Evolutionary conservation across 2,113 vertebrate species (phyloP).

Genomic region (Ahaetulla prasina): DNA sequence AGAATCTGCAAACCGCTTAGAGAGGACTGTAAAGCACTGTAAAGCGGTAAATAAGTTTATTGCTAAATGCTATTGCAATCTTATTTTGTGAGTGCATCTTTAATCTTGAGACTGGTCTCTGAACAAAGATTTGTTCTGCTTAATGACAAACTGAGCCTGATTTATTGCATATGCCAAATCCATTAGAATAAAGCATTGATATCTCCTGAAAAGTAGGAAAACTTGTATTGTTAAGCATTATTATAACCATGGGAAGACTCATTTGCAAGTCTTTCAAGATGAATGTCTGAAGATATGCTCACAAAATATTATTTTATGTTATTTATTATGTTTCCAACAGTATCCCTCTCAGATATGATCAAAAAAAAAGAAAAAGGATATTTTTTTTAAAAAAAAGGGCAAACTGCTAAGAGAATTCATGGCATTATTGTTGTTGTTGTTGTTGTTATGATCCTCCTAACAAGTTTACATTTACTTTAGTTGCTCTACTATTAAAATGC

Average conservation of each 20-base stretch:
- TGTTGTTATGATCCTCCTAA: not conserved
- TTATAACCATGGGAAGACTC: not conserved
- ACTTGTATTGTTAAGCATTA: not conserved
- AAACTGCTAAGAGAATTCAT: not conserved
- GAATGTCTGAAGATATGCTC: not conserved
- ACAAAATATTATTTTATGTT: not conserved
- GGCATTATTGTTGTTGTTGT: not conserved
- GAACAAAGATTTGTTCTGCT: not conserved
- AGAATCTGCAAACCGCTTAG: no score
- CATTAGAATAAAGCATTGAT: not conserved
- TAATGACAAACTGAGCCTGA: not conserved
- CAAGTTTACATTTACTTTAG: not conserved
- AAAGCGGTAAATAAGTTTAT: no score
- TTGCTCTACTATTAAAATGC: not conserved
- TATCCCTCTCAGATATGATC: not conserved
- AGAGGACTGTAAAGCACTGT: no score
- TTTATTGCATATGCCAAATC: not conserved
- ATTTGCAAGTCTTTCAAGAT: not conserved
- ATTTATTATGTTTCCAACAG: not conserved
- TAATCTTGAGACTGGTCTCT: not conserved
- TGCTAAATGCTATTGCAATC: no score
- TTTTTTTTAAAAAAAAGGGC: not conserved
- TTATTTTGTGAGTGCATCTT: not conserved
- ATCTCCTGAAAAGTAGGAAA: not conserved
- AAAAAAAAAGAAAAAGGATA: not conserved